These are phyloP conservation scores for Rissa tridactyla DNA, from an alignment of 2,113 vertebrate genomes.

Conservation along the genomic window DNA sequence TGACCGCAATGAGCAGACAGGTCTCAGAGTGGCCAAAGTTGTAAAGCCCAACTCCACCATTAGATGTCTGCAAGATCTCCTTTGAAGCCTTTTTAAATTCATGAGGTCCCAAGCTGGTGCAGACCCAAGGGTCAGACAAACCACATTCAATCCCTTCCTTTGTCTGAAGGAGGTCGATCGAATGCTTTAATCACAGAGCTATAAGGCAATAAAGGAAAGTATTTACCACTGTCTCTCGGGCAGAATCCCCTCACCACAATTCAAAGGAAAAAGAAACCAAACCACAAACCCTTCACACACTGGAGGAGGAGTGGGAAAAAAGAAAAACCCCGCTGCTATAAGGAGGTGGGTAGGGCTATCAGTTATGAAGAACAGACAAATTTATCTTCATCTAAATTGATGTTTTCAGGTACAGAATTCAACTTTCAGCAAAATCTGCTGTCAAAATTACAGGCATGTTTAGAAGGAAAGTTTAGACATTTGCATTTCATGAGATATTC, in stretches of 20 bases:
- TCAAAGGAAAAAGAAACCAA: constrained; percentile 21
- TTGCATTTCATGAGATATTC: constrained; percentile 57
- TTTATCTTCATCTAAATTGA: constrained; percentile 41
- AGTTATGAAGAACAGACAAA: constrained; percentile 29
- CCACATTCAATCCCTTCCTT: background rate
- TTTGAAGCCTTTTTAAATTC: background rate
- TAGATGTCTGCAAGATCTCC: background rate
- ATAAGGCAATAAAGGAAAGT: background rate
- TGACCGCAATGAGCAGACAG: background rate
- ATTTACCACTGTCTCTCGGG: background rate
- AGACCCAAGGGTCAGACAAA: background rate
- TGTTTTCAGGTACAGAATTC: constrained; percentile 51
- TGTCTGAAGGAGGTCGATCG: background rate
- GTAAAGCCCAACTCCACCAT: background rate
- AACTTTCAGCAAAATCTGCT: constrained; percentile 42
- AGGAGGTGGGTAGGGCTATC: background rate
- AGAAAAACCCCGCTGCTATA: background rate
- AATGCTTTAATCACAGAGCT: constrained; percentile 15
- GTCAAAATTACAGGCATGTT: constrained; percentile 55
- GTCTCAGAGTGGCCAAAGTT: background rate
- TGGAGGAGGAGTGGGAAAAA: background rate
- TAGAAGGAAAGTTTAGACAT: constrained; percentile 53
- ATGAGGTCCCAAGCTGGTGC: background rate
- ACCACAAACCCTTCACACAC: background rate
- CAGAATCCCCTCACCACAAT: background rate